Evolutionary conservation across 1,140 invertebrate species (phyloP), one percentile per base, ranked within the genome.

Genomic region (Kradibia gibbosae): DNA sequence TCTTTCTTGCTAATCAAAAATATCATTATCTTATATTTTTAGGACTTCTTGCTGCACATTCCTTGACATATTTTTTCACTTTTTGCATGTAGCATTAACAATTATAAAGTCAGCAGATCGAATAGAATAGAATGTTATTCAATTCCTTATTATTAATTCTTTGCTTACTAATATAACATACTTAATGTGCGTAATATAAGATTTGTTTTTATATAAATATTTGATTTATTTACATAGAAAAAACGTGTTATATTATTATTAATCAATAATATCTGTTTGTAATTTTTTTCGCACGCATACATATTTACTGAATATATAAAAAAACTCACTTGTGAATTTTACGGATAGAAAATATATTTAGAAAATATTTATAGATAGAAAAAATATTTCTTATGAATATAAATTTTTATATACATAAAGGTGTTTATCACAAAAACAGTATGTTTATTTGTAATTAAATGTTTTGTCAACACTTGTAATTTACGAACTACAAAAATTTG

Each of bases 81-180:
- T 60, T 73, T 39, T 39, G 11, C 42, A 13, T 42, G 57, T 45
- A 3, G 4, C 39, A 42, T 36, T 28, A 17, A 36, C 53, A 42
- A 67, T 75, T 62, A 67, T 42, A 62, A 60, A 25, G n/a, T 75
- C 67, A 81, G 65, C 28, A 31, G 60, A 28, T 75, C 75, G 39
- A 81, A 75, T 75, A 62, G 65, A 25, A 31, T 34, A 57, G 75
- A 20, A 13, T 0, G 31, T 17, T 48, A 7, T 48, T 48, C 45
- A 17, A 7, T 48, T 48, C 45, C 8, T 53, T 53, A 11, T 8
- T 53, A 20, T 53, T 8, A 53, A 53, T 11, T 20, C 22, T 3
- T 22, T 53, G 10, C 42, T 8, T 53, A 22, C 50, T 53, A 53
- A 8, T 53, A 22, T 53, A 20, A 53, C 50, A 53, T 20, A 53